Conservation (phyloP, 2,888 invertebrate genomes). For the Idaea dimidiata region DNA sequence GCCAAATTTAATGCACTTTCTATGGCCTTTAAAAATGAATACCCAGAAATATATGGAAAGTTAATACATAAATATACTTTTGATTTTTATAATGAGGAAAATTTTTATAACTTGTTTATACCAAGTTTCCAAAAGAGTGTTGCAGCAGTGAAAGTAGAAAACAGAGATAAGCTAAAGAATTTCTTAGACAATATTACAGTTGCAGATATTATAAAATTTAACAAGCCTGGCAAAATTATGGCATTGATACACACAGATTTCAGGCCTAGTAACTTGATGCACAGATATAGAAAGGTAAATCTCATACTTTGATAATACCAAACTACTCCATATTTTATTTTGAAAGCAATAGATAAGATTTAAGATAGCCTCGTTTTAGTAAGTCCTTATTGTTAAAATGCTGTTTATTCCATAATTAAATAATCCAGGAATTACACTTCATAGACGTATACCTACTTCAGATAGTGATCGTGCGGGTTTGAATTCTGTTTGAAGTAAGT, state of each 20-base stretch:
- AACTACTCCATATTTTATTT: too few species aligned
- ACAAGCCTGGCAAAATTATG: neutral
- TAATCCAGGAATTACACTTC: too few species aligned
- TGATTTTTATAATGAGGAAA: constrained; percentile 16
- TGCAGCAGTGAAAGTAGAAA: constrained; percentile 19
- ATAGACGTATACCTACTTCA: too few species aligned
- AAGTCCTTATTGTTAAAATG: too few species aligned
- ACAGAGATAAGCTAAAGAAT: neutral
- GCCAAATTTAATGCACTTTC: constrained; percentile 58
- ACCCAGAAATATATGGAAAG: constrained; percentile 38
- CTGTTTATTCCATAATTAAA: too few species aligned
- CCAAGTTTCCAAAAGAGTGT: constrained; percentile 8
- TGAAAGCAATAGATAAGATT: too few species aligned
- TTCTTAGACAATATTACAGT: neutral
- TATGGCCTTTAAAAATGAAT: constrained; percentile 45
- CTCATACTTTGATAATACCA: neutral
- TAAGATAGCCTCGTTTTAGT: too few species aligned
- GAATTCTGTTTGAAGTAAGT: too few species aligned
- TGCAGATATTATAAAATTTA: neutral
- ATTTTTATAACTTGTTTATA: constrained; percentile 2
- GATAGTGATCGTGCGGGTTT: too few species aligned
- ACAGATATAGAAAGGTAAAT: neutral
- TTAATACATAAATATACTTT: neutral
- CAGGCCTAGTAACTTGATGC: neutral
- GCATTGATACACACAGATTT: neutral